phyloP scores from a whole-genome alignment of 2,113 vertebrate genomes.

The Podarcis cretensis region DNA sequence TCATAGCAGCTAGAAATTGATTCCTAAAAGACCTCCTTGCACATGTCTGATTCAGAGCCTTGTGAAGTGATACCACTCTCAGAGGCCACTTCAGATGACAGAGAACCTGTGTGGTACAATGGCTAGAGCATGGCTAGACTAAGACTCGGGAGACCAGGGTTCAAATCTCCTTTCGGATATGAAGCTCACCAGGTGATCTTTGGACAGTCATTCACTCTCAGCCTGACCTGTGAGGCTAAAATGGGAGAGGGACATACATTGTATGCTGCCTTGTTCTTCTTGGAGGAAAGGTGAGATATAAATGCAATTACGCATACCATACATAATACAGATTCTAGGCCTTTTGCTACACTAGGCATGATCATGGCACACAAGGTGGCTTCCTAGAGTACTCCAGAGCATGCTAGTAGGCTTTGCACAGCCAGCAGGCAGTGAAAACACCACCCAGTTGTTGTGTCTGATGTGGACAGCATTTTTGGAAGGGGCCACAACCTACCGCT shows the following conservation, averaged over 20 bases:
- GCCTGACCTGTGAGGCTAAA: not conserved
- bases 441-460: not conserved
- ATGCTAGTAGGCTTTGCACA: not conserved
- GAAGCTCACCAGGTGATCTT: not conserved
- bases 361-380: not conserved
- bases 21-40: not conserved
- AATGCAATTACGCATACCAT: not conserved
- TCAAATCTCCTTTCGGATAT: not conserved
- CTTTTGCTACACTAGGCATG: too few species aligned
- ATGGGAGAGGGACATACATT: not conserved
- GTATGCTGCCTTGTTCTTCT: not conserved
- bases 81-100: not conserved
- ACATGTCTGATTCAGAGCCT: not conserved
- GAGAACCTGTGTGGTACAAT: not conserved
- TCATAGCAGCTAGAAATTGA: not conserved
- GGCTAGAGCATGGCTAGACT: not conserved
- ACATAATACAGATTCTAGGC: not conserved
- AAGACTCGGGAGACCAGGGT: not conserved
- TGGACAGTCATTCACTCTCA: not conserved
- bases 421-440: not conserved
- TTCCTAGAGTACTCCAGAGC: not conserved
- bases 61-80: not conserved
- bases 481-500: not conserved
- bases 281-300: not conserved
- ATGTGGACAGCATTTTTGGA: not conserved